Conservation (phyloP, 2,797 vertebrate species). For the Miichthys miiuy region DNA sequence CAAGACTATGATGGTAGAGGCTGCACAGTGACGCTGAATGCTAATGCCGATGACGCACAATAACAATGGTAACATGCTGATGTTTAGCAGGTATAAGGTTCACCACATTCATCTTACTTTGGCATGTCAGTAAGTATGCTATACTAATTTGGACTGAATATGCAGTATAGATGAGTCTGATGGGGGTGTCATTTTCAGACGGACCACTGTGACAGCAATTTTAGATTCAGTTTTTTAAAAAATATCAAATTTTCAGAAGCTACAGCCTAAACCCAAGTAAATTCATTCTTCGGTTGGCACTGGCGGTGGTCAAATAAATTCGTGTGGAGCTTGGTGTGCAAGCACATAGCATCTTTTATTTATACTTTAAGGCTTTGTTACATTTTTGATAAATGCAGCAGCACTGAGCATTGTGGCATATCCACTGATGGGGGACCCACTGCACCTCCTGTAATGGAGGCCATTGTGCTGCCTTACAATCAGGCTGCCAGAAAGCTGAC, state of each 20-base stretch:
- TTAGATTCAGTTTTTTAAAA: not conserved
- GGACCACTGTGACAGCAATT: not conserved
- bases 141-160: not conserved
- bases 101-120: not conserved
- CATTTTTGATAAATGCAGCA: conserved; percentile 19
- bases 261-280: not conserved
- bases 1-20: not conserved
- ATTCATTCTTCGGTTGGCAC: not conserved
- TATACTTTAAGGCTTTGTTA: conserved; percentile 21
- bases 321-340: not conserved
- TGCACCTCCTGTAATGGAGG: conserved; percentile 22
- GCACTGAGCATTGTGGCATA: conserved; percentile 6
- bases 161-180: not conserved
- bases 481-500: conserved; percentile 33
- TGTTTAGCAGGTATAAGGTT: not conserved
- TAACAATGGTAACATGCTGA: not conserved
- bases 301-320: conserved; percentile 11
- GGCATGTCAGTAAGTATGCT: not conserved
- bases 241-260: not conserved
- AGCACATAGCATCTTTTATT: conserved; percentile 37
- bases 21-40: no score
- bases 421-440: conserved; percentile 17
- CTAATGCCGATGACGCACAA: not conserved
- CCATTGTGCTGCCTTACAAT: conserved; percentile 39
- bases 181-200: not conserved